A percentile compares a stretch with the other conserved stretches of the same genome.
phyloP scores from a whole-genome alignment of 1,140 invertebrate species.

The Conopomorpha cramerella region DNA sequence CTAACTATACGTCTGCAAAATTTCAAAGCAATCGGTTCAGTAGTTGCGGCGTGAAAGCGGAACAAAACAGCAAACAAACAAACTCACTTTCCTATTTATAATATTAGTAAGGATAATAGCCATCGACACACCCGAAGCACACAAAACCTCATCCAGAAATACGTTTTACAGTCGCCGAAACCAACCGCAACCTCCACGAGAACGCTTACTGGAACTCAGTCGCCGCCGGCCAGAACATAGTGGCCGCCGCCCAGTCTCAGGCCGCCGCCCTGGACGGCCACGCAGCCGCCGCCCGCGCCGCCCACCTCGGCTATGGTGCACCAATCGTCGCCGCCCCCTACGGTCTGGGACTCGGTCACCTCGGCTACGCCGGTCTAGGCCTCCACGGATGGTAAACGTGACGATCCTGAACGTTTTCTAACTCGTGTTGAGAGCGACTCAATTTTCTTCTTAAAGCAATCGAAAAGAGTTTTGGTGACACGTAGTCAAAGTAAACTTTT shows the following conservation, averaged over 20 bases:
- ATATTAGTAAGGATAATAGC: too few relatives aligned
- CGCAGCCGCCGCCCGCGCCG: slow-evolving; percentile 36
- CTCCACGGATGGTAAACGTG: slow-evolving; percentile 45
- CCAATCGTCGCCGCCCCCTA: slow-evolving; percentile 10
- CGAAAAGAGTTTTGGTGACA: background rate
- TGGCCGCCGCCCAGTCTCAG: slow-evolving; percentile 64
- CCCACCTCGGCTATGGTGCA: slow-evolving; percentile 26
- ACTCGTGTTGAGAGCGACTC: too few relatives aligned
- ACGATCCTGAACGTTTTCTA: too few relatives aligned
- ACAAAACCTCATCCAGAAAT: background rate
- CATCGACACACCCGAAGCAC: background rate
- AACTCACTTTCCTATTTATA: too few relatives aligned
- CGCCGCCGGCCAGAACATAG: slow-evolving; percentile 51
- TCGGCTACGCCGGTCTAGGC: slow-evolving; percentile 19
- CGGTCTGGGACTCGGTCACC: slow-evolving; percentile 6
- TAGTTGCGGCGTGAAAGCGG: too few relatives aligned
- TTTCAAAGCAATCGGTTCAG: too few relatives aligned
- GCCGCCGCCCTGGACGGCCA: slow-evolving; percentile 57
- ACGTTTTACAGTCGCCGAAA: slow-evolving; percentile 21
- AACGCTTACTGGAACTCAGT: slow-evolving; percentile 48
- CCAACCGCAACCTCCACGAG: slow-evolving; percentile 37
- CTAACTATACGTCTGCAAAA: too few relatives aligned
- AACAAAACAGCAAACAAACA: too few relatives aligned
- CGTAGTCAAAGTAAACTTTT: background rate
- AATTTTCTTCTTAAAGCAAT: slow-evolving; percentile 6